These are phyloP conservation scores for Lithobates sylvaticus DNA, from an alignment of 2,797 vertebrate species.

Conservation along the genomic window DNA sequence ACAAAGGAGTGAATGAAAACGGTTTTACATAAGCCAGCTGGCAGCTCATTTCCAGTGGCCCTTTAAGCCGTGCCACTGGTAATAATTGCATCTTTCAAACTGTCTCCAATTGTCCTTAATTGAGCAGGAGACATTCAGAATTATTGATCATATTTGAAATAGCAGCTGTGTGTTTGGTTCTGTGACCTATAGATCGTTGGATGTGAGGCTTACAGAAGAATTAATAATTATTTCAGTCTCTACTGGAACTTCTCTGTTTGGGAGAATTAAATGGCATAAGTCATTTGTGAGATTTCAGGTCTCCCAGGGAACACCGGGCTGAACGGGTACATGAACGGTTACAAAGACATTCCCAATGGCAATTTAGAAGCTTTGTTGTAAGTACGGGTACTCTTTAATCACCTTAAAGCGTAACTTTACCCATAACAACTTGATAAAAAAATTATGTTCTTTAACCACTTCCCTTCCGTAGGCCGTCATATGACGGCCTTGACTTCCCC, in stretches of 20 bases:
- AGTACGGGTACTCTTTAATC: neutral
- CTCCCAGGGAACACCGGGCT: neutral
- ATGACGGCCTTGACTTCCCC: too few species aligned
- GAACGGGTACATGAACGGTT: too few species aligned
- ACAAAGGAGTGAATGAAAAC: too few species aligned
- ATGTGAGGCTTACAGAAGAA: slow-evolving; percentile 9
- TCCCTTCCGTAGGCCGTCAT: too few species aligned
- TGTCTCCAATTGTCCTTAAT: slow-evolving; percentile 13
- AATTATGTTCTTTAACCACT: too few species aligned
- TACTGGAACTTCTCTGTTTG: slow-evolving; percentile 12
- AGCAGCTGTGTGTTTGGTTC: slow-evolving; percentile 6
- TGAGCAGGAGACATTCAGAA: slow-evolving; percentile 9
- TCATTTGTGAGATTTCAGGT: neutral
- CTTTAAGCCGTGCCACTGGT: neutral
- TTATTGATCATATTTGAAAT: neutral
- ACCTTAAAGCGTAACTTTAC: too few species aligned
- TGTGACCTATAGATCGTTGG: slow-evolving; percentile 5
- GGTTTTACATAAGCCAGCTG: too few species aligned
- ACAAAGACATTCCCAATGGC: too few species aligned
- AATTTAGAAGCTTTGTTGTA: neutral
- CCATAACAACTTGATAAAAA: too few species aligned
- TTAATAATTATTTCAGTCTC: slow-evolving; percentile 11
- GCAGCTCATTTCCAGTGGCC: too few species aligned
- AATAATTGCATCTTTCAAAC: slow-evolving; percentile 1
- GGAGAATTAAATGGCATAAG: neutral